These are phyloP conservation scores for Alaudala cheleensis DNA, from an alignment of 2,113 vertebrate species.

Conservation along the genomic window DNA sequence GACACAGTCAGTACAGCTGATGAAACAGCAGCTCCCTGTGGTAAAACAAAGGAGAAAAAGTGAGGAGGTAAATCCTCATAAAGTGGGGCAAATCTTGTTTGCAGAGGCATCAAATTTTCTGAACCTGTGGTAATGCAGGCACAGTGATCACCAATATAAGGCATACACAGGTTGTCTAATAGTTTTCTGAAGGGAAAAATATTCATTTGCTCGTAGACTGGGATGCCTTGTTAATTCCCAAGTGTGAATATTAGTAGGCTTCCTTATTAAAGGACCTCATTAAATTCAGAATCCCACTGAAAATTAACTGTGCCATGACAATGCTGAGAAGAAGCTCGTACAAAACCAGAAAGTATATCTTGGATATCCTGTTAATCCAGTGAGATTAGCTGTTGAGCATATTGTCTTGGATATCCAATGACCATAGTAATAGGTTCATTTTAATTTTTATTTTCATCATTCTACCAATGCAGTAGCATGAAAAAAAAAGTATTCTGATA, in stretches of 20 bases:
- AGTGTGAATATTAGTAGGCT: not conserved
- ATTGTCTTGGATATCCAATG: not conserved
- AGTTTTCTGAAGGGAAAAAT: not conserved
- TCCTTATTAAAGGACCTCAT: constrained; percentile 23
- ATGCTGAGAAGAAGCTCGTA: not conserved
- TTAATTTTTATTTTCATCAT: not conserved
- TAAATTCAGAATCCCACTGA: constrained; percentile 25
- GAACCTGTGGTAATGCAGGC: not conserved
- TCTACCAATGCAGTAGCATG: not conserved
- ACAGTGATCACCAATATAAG: not conserved
- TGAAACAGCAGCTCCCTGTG: not conserved
- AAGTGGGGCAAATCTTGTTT: not conserved
- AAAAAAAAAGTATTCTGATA: not conserved
- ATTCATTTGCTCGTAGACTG: not conserved
- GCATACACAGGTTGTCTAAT: not conserved
- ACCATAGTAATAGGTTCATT: not conserved
- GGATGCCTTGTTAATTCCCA: constrained; percentile 14
- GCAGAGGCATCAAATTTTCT: not conserved
- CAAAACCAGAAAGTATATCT: not conserved
- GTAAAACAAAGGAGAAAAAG: not conserved
- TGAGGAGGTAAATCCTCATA: not conserved
- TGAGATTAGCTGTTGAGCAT: not conserved
- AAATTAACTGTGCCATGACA: not conserved
- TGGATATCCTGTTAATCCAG: not conserved
- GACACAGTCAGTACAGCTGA: not conserved